These are phyloP conservation scores for Chironomus tepperi DNA, from an alignment of 1,140 invertebrate genomes.

Conservation along the genomic window DNA sequence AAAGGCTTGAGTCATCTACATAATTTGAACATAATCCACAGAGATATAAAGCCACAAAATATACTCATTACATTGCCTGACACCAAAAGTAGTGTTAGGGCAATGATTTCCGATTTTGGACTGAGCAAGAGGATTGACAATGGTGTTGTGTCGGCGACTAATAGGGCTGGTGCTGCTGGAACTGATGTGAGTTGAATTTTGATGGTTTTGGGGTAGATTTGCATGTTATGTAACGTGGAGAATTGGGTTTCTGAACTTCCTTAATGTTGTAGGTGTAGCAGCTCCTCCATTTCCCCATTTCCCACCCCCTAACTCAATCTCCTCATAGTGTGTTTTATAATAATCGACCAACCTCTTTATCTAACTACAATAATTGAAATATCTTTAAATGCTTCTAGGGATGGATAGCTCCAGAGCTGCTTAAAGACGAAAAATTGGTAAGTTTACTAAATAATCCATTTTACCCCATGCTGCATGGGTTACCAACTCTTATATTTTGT, in stretches of 20 bases:
- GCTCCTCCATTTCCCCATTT: no score
- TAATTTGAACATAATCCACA: conserved; percentile 90
- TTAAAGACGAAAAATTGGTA: conserved; percentile 65
- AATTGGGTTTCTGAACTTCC: no score
- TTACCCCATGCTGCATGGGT: no score
- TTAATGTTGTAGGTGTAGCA: no score
- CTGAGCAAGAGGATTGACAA: conserved; percentile 91
- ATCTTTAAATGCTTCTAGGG: conserved; percentile 51
- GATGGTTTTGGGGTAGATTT: no score
- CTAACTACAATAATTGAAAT: no score
- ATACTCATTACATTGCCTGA: conserved; percentile 79
- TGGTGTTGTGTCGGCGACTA: conserved; percentile 82
- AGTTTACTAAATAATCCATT: no score
- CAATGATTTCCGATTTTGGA: conserved; percentile 98
- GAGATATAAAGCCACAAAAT: conserved; percentile 98
- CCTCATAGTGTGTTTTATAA: no score
- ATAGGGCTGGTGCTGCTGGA: conserved; percentile 81
- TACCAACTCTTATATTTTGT: no score
- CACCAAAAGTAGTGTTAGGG: conserved; percentile 64
- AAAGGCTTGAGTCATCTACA: conserved; percentile 89
- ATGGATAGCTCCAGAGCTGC: conserved; percentile 98
- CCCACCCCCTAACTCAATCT: no score
- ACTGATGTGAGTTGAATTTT: conserved; percentile 63
- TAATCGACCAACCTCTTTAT: no score
- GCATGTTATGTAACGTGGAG: no score